phyloP scores from a whole-genome alignment of 2,797 vertebrate species.

The Lepus oiostolus region DNA sequence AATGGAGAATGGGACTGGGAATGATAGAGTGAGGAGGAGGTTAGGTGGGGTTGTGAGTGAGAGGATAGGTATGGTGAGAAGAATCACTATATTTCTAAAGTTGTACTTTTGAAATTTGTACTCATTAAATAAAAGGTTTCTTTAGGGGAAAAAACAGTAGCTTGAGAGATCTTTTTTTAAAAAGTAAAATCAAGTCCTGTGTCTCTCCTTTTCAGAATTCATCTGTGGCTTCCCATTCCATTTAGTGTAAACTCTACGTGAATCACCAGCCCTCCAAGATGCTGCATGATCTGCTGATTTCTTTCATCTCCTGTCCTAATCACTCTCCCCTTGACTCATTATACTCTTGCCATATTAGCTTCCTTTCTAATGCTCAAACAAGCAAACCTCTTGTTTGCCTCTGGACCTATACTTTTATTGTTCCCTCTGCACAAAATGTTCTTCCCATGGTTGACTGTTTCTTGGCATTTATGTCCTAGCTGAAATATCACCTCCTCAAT shows the following conservation, averaged over 20 bases:
- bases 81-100: no score
- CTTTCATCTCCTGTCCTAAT: not conserved
- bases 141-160: not conserved
- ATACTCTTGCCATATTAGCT: no score
- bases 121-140: no score
- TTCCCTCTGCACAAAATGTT: no score
- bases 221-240: not conserved
- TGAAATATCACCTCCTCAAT: not conserved
- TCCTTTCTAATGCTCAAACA: no score
- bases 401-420: no score
- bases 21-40: no score
- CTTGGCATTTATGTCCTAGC: not conserved
- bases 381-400: not conserved
- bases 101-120: no score
- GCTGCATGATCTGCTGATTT: not conserved
- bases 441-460: no score
- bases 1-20: no score
- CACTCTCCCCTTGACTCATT: not conserved
- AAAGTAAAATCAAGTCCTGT: not conserved
- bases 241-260: not conserved
- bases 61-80: no score
- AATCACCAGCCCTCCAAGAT: not conserved
- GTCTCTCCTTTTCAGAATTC: not conserved
- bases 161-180: not conserved
- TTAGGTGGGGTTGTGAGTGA: no score